phyloP scores from a whole-genome alignment of 2,113 vertebrate genomes.

The Anseranas semipalmata region DNA sequence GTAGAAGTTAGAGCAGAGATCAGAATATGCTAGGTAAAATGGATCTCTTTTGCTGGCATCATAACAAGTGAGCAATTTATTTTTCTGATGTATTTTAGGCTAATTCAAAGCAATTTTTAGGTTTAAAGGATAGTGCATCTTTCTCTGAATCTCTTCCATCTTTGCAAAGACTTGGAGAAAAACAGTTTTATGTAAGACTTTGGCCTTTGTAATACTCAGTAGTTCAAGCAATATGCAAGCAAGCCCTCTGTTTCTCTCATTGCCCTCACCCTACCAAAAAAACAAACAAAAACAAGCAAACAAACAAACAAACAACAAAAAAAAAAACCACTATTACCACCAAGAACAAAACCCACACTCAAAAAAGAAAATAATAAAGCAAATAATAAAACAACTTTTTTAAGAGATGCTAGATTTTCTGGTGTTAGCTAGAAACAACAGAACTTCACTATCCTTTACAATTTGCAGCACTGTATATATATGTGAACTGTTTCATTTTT shows the following conservation, averaged over 20 bases:
- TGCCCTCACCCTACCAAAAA: accelerated
- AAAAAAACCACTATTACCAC: not conserved
- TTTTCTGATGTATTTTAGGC: not conserved
- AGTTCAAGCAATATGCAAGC: not conserved
- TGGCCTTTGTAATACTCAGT: not conserved
- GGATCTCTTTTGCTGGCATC: not conserved
- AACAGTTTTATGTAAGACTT: not conserved
- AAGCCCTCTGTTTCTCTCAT: not conserved
- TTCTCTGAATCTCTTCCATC: not conserved
- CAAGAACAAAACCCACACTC: not conserved
- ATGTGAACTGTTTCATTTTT: not conserved
- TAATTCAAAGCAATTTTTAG: not conserved
- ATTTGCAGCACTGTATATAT: not conserved
- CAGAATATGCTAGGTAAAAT: not conserved
- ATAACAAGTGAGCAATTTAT: not conserved
- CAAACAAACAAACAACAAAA: not conserved
- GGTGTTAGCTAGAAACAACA: not conserved
- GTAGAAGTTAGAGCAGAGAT: not conserved
- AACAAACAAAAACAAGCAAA: not conserved
- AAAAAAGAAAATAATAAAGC: not conserved
- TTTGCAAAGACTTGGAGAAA: not conserved
- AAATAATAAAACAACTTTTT: not conserved
- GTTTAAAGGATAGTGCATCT: not conserved
- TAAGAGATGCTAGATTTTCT: not conserved
- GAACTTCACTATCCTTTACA: not conserved